phyloP scores from a whole-genome alignment of 2,113 vertebrate species.

The Ardeotis arabs region DNA sequence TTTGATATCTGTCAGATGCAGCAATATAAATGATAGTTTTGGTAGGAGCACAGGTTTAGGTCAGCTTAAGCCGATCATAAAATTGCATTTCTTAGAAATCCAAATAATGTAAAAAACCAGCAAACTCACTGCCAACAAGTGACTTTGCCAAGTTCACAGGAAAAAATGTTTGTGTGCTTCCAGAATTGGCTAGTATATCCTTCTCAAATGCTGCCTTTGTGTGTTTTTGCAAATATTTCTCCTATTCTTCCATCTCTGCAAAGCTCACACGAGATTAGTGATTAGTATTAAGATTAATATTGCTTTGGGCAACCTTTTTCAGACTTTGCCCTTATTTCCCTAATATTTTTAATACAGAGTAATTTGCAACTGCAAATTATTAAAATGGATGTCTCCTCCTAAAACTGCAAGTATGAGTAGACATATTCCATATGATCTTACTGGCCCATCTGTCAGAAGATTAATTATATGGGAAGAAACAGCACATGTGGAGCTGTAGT shows the following conservation, averaged over 20 bases:
- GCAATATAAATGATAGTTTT: not conserved
- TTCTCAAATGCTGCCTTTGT: not conserved
- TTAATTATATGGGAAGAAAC: slow-evolving; percentile 35
- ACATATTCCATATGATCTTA: not conserved
- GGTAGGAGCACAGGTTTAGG: not conserved
- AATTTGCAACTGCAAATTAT: slow-evolving; percentile 11
- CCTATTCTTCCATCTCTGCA: not conserved
- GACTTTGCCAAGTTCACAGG: not conserved
- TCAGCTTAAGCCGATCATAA: not conserved
- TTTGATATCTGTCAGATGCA: not conserved
- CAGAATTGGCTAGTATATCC: not conserved
- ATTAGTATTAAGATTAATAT: not conserved
- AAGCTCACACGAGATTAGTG: not conserved
- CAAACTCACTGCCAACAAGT: not conserved
- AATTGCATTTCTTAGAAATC: not conserved
- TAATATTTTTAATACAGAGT: not conserved
- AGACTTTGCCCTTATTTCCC: slow-evolving; percentile 1
- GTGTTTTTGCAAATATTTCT: not conserved
- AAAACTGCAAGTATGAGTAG: not conserved
- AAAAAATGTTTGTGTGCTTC: not conserved
- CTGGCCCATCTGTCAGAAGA: slow-evolving; percentile 24
- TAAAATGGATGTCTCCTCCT: slow-evolving; percentile 4
- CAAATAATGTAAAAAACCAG: not conserved
- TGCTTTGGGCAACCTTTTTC: slow-evolving; percentile 27
- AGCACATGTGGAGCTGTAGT: not conserved